These are phyloP conservation scores for Macrotrachela quadricornifera DNA, from an alignment of 1,140 invertebrate genomes.

Conservation along the genomic window DNA sequence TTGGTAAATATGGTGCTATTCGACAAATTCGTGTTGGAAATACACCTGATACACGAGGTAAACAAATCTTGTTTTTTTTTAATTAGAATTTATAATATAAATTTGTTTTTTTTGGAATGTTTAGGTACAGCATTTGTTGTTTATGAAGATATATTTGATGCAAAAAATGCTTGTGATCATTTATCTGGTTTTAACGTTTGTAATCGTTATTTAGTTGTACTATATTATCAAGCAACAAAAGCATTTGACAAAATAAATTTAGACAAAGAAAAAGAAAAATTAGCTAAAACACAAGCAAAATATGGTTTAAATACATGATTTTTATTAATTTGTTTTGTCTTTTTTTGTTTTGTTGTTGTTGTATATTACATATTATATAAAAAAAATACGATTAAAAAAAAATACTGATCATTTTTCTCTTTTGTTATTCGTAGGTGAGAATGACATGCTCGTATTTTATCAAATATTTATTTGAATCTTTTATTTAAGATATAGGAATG, in stretches of 20 bases:
- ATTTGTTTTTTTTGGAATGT: not conserved
- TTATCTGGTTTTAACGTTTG: constrained; percentile 96
- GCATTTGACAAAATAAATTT: constrained; percentile 10
- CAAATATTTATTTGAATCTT: too few species aligned
- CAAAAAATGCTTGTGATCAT: constrained; percentile 98
- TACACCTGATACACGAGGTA: not conserved
- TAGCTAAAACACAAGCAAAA: constrained; percentile 5
- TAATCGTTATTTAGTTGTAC: constrained; percentile 85
- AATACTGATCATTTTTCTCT: too few species aligned
- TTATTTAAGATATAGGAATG: too few species aligned
- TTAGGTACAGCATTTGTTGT: constrained; percentile 95
- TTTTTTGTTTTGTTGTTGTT: too few species aligned
- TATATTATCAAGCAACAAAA: constrained; percentile 62
- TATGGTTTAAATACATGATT: not conserved
- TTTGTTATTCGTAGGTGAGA: too few species aligned
- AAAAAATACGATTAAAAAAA: too few species aligned
- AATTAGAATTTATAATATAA: not conserved
- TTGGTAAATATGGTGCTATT: constrained; percentile 98
- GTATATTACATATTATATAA: too few species aligned
- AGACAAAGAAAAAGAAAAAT: constrained; percentile 6
- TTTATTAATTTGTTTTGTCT: too few species aligned
- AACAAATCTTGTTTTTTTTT: not conserved
- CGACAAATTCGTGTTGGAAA: constrained; percentile 66
- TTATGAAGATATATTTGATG: constrained; percentile 99
- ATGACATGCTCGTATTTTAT: too few species aligned